Conservation (phyloP, 2,797 vertebrate species). For the Sardinella longiceps region DNA sequence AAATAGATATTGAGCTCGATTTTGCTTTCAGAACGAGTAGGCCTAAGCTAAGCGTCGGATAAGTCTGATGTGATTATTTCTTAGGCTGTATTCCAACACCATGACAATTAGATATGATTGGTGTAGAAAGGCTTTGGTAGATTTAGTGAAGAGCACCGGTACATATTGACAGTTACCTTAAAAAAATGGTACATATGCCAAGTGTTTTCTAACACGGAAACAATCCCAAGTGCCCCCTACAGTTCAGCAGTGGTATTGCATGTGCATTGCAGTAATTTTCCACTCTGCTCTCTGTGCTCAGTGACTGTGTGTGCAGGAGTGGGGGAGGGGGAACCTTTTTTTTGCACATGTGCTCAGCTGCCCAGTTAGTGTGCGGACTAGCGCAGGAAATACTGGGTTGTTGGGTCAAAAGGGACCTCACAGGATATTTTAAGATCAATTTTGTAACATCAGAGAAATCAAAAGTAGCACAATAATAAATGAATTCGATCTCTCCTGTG, state of each 20-base stretch:
- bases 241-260: background rate
- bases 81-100: too few species aligned
- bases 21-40: too few species aligned
- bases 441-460: background rate
- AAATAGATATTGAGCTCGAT: too few species aligned
- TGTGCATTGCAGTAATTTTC: slow-evolving; percentile 69
- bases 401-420: background rate
- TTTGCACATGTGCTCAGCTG: background rate
- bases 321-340: slow-evolving; percentile 33
- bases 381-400: background rate
- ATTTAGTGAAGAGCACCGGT: too few species aligned
- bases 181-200: background rate
- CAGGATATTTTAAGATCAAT: background rate
- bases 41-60: too few species aligned
- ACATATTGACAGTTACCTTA: too few species aligned
- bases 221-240: background rate
- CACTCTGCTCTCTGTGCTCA: slow-evolving; percentile 62
- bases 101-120: too few species aligned
- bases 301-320: slow-evolving; percentile 17
- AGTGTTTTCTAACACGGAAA: background rate
- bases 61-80: too few species aligned
- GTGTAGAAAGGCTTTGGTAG: too few species aligned
- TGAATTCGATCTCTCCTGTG: background rate
- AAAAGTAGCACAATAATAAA: background rate
- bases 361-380: background rate